Percentiles rank a stretch among this genome's conserved stretches.
These are phyloP conservation scores for Etheostoma nigrum DNA, from an alignment of 2,797 vertebrate genomes.

Conservation along the genomic window DNA sequence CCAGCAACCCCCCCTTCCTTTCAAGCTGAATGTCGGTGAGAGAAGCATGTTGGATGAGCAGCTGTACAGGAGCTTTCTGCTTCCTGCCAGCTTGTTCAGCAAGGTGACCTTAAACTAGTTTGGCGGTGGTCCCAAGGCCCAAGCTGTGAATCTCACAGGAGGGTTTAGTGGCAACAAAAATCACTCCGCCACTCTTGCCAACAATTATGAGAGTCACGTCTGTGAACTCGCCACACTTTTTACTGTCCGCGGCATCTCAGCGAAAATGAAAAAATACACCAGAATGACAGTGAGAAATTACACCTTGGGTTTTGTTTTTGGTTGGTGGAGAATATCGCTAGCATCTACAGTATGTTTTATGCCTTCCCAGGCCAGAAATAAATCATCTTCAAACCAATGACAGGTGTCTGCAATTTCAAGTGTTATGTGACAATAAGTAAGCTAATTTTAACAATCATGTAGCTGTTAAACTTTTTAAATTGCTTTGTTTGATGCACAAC, in stretches of 20 bases:
- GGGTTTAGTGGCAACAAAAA: slow-evolving; percentile 77
- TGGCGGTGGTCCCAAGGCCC: slow-evolving; percentile 80
- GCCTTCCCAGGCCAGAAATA: slow-evolving; percentile 44
- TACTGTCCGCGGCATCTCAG: slow-evolving; percentile 55
- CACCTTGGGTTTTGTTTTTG: slow-evolving; percentile 48
- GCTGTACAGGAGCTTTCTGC: slow-evolving; percentile 72
- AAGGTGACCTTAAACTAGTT: slow-evolving; percentile 85
- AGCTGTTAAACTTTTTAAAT: slow-evolving; percentile 29
- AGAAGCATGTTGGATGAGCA: slow-evolving; percentile 73
- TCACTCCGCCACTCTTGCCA: slow-evolving; percentile 70
- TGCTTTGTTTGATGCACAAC: slow-evolving; percentile 20
- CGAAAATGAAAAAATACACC: slow-evolving; percentile 64
- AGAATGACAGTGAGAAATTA: slow-evolving; percentile 62
- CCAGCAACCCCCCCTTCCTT: slow-evolving; percentile 51
- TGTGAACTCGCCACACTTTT: slow-evolving; percentile 63
- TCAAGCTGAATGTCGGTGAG: slow-evolving; percentile 59
- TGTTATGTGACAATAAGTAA: neutral
- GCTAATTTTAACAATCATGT: slow-evolving; percentile 36
- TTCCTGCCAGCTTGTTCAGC: slow-evolving; percentile 79
- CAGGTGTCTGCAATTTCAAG: slow-evolving; percentile 32
- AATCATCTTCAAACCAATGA: slow-evolving; percentile 41
- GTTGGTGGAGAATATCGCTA: slow-evolving; percentile 44
- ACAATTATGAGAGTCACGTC: slow-evolving; percentile 64
- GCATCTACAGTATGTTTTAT: slow-evolving; percentile 48
- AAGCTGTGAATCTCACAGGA: slow-evolving; percentile 79